phyloP scores from a whole-genome alignment of 2,888 invertebrate species.

The Pollenia griseotomentosa region DNA sequence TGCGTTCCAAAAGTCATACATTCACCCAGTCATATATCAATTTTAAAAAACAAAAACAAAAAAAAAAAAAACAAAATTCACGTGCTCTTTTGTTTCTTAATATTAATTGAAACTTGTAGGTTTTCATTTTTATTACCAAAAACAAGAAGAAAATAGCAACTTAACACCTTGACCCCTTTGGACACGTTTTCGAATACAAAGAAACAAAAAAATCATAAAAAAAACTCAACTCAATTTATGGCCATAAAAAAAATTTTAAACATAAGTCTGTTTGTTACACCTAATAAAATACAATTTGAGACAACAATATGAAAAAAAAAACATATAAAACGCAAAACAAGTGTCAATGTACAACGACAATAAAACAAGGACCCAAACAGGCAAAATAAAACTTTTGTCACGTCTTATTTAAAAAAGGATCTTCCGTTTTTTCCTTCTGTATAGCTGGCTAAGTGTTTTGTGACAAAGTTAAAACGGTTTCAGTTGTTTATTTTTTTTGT shows the following conservation, averaged over 20 bases:
- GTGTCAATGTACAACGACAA: constrained; percentile 66
- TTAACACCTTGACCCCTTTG: constrained; percentile 72
- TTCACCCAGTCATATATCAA: not conserved
- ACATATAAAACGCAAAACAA: constrained; percentile 70
- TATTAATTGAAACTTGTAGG: constrained; percentile 73
- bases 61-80: no score
- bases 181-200: constrained; percentile 34
- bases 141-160: constrained; percentile 33
- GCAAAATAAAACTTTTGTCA: constrained; percentile 69
- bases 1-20: not conserved
- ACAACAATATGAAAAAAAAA: constrained; percentile 50
- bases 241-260: constrained; percentile 62
- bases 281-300: constrained; percentile 64
- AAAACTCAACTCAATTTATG: constrained; percentile 52
- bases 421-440: constrained; percentile 23
- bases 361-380: constrained; percentile 44
- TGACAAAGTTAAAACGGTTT: constrained; percentile 16
- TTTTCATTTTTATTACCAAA: constrained; percentile 64
- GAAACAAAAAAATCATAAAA: constrained; percentile 22
- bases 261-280: constrained; percentile 58
- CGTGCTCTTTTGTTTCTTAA: constrained; percentile 10
- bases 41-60: constrained; percentile 26
- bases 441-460: not conserved
- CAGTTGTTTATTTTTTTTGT: constrained; percentile 2
- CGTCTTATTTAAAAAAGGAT: constrained; percentile 67